phyloP scores from a whole-genome alignment of 2,113 vertebrate genomes.

The Apodemus speciosus region DNA sequence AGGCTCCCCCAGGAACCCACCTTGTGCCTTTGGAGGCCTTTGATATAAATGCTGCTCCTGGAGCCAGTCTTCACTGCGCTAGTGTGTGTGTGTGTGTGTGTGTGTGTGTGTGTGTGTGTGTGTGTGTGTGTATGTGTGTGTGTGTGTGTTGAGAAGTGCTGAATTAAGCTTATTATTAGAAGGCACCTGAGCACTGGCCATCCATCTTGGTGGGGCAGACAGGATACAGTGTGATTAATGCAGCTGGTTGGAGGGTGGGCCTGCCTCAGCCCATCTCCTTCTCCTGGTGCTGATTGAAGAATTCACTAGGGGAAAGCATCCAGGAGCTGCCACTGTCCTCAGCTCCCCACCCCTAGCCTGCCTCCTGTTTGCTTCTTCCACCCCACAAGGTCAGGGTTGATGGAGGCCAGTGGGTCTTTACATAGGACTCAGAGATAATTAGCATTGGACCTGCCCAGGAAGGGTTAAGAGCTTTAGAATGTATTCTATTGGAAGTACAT shows the following conservation, averaged over 20 bases:
- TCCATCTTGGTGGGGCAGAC: conserved; percentile 14
- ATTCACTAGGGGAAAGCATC: conserved; percentile 46
- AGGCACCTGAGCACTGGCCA: background rate
- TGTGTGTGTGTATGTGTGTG: too few species aligned
- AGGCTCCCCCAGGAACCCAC: background rate
- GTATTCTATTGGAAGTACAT: conserved; percentile 11
- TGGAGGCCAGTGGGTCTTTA: background rate
- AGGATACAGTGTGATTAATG: conserved; percentile 14
- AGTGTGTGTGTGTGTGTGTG: too few species aligned
- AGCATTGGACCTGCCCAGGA: background rate
- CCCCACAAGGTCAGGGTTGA: background rate
- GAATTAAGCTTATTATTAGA: conserved; percentile 30
- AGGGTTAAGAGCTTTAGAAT: background rate
- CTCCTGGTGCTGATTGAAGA: conserved; percentile 38
- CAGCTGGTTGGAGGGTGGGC: background rate
- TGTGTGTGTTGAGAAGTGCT: background rate
- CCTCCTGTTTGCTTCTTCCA: background rate
- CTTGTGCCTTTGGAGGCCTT: background rate
- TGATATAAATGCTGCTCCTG: background rate
- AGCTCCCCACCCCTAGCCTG: rapidly evolving
- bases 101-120: too few species aligned
- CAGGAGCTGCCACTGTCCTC: background rate
- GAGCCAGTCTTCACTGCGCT: rapidly evolving
- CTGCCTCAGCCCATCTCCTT: background rate
- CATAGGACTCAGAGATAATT: background rate